Evolutionary conservation across 2,888 invertebrate genomes (phyloP).

Genomic region (Heliconius charithonia): DNA sequence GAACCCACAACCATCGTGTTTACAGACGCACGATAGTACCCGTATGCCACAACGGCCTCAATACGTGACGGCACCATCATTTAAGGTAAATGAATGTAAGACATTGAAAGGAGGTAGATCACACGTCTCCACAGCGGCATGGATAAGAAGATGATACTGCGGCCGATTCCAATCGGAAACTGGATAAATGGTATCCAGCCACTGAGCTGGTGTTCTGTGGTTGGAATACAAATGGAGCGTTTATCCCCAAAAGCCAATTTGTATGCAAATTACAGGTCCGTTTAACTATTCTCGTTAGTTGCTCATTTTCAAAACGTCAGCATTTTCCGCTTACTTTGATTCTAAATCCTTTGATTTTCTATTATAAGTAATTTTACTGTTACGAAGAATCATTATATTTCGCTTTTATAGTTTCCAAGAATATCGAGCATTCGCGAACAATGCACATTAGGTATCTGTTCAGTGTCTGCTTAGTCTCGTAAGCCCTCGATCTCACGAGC

Average conservation of each 20-base stretch:
- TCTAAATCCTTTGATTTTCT: conserved; percentile 54
- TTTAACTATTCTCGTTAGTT: conserved; percentile 84
- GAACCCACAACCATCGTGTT: no score
- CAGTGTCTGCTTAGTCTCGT: conserved; percentile 27
- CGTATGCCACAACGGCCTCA: no score
- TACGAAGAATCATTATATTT: conserved; percentile 18
- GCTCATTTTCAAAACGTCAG: conserved; percentile 81
- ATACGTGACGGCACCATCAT: neutral
- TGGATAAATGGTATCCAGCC: conserved; percentile 77
- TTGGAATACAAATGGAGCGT: conserved; percentile 83
- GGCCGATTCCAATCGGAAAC: conserved; percentile 74
- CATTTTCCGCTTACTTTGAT: conserved; percentile 67
- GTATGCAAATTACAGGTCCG: conserved; percentile 81
- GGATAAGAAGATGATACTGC: conserved; percentile 51
- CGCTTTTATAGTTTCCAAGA: conserved; percentile 13
- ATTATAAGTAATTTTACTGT: conserved; percentile 13
- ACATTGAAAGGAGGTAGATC: conserved; percentile 11
- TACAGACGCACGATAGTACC: no score
- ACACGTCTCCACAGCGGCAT: conserved; percentile 42
- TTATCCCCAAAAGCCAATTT: conserved; percentile 83
- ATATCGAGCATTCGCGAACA: conserved; percentile 17
- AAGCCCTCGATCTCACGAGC: conserved; percentile 22
- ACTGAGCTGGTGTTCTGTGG: conserved; percentile 76
- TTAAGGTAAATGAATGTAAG: neutral
- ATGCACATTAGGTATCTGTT: conserved; percentile 25